Percentiles rank a stretch among this genome's conserved stretches.
Evolutionary conservation across 2,797 vertebrate genomes (phyloP).

Genomic region (Furcifer pardalis): DNA sequence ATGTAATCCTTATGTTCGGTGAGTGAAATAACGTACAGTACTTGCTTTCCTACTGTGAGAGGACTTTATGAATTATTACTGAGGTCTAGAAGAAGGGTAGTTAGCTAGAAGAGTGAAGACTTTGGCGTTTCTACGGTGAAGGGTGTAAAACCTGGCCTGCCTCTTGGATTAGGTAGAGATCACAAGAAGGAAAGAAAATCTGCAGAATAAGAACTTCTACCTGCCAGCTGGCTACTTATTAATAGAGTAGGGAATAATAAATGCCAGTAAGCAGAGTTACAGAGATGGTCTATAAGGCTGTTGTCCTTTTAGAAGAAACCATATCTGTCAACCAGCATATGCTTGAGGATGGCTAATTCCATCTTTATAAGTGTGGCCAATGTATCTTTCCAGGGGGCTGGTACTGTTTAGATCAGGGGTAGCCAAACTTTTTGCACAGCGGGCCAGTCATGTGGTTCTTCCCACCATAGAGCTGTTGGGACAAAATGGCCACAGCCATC

Average conservation of each 20-base stretch:
- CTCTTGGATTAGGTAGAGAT: not conserved
- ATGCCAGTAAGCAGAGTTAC: not conserved
- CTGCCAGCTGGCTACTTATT: not conserved
- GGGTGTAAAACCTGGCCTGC: not conserved
- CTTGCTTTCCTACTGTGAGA: not conserved
- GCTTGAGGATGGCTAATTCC: not conserved
- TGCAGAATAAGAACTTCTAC: slow-evolving; percentile 8
- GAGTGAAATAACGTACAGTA: not conserved
- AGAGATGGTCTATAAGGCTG: not conserved
- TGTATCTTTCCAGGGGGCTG: not conserved
- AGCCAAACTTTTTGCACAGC: too few relatives aligned
- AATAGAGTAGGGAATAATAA: slow-evolving; percentile 3
- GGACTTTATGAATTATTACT: slow-evolving; percentile 5
- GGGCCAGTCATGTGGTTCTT: too few relatives aligned
- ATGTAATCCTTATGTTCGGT: not conserved
- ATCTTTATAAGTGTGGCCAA: not conserved
- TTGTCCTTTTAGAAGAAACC: not conserved
- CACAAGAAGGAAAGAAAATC: not conserved
- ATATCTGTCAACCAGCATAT: not conserved
- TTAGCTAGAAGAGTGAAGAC: too few relatives aligned
- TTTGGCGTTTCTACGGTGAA: not conserved
- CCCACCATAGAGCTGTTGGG: too few relatives aligned
- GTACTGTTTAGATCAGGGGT: too few relatives aligned
- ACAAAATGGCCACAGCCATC: too few relatives aligned
- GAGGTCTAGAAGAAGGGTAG: not conserved